Conservation (phyloP, 2,797 vertebrate genomes). For the Karalla daura region DNA sequence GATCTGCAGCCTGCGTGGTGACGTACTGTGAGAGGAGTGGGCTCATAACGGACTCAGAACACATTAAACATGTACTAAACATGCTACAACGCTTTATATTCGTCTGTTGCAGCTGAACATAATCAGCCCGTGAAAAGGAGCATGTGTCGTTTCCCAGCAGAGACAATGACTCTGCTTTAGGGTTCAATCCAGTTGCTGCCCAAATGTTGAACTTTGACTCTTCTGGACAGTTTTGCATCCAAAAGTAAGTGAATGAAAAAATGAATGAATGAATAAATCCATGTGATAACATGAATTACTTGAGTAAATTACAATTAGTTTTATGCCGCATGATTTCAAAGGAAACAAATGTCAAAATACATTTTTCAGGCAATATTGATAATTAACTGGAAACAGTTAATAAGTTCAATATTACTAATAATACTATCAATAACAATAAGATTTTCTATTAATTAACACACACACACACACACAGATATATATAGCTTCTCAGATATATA, state of each 20-base stretch:
- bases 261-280: no score
- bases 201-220: background rate
- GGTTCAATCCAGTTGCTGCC: background rate
- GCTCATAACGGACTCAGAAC: constrained; percentile 72
- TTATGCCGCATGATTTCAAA: background rate
- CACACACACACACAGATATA: no score
- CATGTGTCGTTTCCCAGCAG: constrained; percentile 1
- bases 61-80: no score
- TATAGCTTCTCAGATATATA: no score
- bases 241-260: background rate
- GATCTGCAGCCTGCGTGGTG: constrained; percentile 66
- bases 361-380: no score
- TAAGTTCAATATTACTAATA: no score
- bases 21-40: constrained; percentile 33
- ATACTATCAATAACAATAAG: no score
- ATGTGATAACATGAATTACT: background rate
- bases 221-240: background rate
- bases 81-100: constrained; percentile 43
- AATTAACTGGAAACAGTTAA: no score
- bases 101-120: constrained; percentile 70
- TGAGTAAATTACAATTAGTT: background rate
- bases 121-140: constrained; percentile 42
- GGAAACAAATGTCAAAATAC: no score
- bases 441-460: no score
- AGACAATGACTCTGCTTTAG: constrained; percentile 2